Evolutionary conservation across 2,113 vertebrate genomes (phyloP).

Genomic region (Kobus ellipsiprymnus): DNA sequence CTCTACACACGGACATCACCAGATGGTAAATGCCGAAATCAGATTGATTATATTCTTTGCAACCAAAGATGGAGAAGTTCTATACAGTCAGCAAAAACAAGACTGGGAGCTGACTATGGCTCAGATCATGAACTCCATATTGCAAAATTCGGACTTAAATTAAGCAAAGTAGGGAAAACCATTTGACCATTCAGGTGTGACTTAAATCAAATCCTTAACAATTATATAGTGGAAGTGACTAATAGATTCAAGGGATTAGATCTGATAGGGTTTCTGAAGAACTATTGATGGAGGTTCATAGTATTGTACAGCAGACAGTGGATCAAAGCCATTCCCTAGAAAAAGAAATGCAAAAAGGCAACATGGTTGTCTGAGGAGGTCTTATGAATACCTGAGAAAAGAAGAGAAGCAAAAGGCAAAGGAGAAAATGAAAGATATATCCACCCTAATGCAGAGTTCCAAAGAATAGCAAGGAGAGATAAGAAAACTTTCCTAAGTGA

Average conservation of each 20-base stretch:
- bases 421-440: not conserved
- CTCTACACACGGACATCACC: not conserved
- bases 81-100: not conserved
- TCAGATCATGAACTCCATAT: not conserved
- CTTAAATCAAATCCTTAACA: not conserved
- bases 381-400: not conserved
- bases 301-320: not conserved
- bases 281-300: not conserved
- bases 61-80: not conserved
- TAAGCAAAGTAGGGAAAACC: not conserved
- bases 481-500: not conserved
- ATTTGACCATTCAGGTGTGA: not conserved
- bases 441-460: not conserved
- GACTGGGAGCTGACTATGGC: not conserved
- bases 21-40: not conserved
- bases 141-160: not conserved
- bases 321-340: not conserved
- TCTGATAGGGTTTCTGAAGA: not conserved
- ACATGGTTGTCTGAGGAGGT: not conserved
- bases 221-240: not conserved
- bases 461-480: not conserved
- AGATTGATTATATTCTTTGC: not conserved
- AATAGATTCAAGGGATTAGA: not conserved
- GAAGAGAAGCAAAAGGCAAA: not conserved
- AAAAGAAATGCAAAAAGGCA: not conserved